Evolutionary conservation across 2,797 vertebrate species (phyloP), one percentile per base, ranked within the genome.

Genomic region (Lacerta viridis): DNA sequence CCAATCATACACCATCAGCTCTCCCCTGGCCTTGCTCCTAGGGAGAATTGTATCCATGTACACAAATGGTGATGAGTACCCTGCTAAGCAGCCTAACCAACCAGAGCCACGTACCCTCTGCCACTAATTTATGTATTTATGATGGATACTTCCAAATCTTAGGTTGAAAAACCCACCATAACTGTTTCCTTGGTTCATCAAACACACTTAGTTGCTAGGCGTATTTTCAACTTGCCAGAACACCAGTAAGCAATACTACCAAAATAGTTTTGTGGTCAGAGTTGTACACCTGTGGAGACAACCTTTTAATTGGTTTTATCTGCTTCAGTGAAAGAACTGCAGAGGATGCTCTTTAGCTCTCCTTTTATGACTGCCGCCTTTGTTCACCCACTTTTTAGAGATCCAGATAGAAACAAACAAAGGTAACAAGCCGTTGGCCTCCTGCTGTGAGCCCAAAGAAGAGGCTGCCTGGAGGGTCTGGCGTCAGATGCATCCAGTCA

Each of bases 401-500:
- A 90, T 91, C 89, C 90, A 92, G 90, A 91, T 90, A 92, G 92
- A 94, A 93, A 84, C 81, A 87, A 87, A 78, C 89, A 87, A 96
- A 93, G 91, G 91, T 94, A 95, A 88, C 85, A 93, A 94, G 89
- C 88, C 75, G 55, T 79, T 0, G 84, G 89, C 92, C 83, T 90
- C 93, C 92, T 91, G 83, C 94, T 95, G 93, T 89, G 94, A 92
- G 92, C 89, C 85, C 92, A 94, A 90, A 92, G 90, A 84, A 76
- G 75, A 90, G 90, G 86, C 85, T 66, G 83, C 88, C 88, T 81
- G 71, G 83, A 85, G 83, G 83, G 72, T 55, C 59, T 88, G 89
- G 88, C 82, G 87, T 88, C 79, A 88, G 80, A 88, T 78, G 66
- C 20, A 90, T 92, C 93, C 94, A 94, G 59, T 93, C 95, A 93